Base-by-base conservation (phyloP, 2,888 invertebrate species). In the Leptinotarsa tumamoca region DNA sequence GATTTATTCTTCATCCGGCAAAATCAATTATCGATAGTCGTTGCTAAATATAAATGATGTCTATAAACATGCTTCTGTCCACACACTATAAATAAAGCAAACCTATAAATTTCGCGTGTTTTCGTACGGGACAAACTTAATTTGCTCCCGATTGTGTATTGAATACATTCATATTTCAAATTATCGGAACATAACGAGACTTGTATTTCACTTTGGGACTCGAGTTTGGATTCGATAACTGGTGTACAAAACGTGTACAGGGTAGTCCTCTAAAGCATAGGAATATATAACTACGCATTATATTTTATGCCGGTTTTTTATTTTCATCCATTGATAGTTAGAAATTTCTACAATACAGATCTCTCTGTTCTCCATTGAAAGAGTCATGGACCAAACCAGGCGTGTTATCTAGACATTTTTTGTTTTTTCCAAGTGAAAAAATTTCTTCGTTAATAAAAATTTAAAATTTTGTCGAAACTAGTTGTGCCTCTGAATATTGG, bases 31-130 rank as follows among this genome's bases (percentile, higher is more conserved):
- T 75, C 76, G 79, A 80, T 79, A 81, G 78, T 76, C 82, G 81
- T 81, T 75, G 81, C 75, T 79, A 79, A 82, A 80, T 80, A 83
- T 82, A 83, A 83, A 83, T 82, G 82, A 82, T 82, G 82, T 80
- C 81, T 81, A 81, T 81, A 80, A 83, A 82, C 81, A 82, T 77
- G 83, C 80, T 81, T 78, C 80, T 82, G 82, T 83, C 82, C 80
- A 82, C 82, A 81, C 81, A 72, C 78, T 79, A 80, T 83, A 83
- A 83, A 83, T 83, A 82, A 81, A 80, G 76, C 78, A 68, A 74
- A 72, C 70, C 81, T 76, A 81, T 82, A 82, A 82, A 82, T 83
- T 78, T 76, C 72, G 68, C 76, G 72, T 74, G 75, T 80, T 79
- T 52, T 79, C 79, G 73, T 78, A 77, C 71, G 63, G 77, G 78